Percentiles rank a stretch among this genome's conserved stretches.
phyloP scores from a whole-genome alignment of 2,113 vertebrate genomes.

The Hippocampus guttulatus region DNA sequence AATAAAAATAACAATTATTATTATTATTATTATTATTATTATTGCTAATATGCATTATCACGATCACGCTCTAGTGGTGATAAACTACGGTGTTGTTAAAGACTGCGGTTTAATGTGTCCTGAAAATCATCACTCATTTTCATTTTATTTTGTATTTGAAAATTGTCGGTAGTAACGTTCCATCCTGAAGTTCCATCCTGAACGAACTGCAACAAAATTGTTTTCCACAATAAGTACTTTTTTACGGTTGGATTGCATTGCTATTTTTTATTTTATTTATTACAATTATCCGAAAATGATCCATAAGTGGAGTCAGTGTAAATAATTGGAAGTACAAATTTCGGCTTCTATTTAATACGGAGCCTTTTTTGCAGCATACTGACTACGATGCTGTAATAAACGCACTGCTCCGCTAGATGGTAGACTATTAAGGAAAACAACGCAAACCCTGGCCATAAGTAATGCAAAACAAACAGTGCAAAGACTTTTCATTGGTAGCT shows the following conservation, averaged over 20 bases:
- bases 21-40: too few relatives aligned
- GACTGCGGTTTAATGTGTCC: not conserved
- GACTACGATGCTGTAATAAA: conserved; percentile 8
- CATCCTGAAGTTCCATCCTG: too few relatives aligned
- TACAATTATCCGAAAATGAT: not conserved
- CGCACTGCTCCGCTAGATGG: conserved; percentile 42
- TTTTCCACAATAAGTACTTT: not conserved
- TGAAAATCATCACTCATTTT: not conserved
- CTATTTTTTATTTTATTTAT: not conserved
- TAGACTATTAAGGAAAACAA: conserved; percentile 10
- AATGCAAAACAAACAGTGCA: not conserved
- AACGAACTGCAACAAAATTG: not conserved
- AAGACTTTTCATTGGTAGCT: not conserved
- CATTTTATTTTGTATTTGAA: not conserved
- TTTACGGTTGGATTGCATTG: not conserved
- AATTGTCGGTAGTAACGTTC: not conserved
- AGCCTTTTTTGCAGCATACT: not conserved
- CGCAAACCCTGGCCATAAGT: too few relatives aligned
- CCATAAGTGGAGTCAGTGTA: not conserved
- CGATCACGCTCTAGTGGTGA: too few relatives aligned
- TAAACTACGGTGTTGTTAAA: not conserved
- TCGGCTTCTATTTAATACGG: not conserved
- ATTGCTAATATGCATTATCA: too few relatives aligned
- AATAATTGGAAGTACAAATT: not conserved
- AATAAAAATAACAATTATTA: too few relatives aligned